Evolutionary conservation across 2,113 vertebrate genomes (phyloP), one percentile per base, ranked within the genome.

Genomic region (Chionis minor): DNA sequence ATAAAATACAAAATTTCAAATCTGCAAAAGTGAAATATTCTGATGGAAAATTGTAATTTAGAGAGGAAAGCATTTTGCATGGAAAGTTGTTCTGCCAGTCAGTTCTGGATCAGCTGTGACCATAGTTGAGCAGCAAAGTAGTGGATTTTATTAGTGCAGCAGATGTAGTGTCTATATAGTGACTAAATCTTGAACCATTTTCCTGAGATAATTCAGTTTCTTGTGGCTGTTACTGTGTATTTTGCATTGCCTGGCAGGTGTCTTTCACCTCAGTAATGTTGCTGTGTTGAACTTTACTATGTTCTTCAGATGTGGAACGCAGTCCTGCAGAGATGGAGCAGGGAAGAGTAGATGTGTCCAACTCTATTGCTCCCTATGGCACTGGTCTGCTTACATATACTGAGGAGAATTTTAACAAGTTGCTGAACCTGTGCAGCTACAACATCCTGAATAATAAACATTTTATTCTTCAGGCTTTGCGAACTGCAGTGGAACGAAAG

Each of bases 401-500:
- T 8, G 88, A 90, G 13, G 96, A 98, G 84, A 96, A 98, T 17
- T 96, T 95, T 58, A 95, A 98, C 81, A 98, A 97, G 81, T 93
- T 99, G 59, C 55, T 98, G n/a, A 90, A 86, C 20, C 95, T 99
- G 86, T 96, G 98, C 3, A 86, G 55, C 54, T 99, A 98, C 83
- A 99, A 99, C 59, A 92, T 99, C 32, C 70, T 96, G 72, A 99
- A 99, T 94, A 99, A 98, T 88, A 97, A 91, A 88, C 80, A 96
- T 10, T 51, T 7, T 40, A 97, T 99, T 93, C 91, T 98, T 28
- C 95, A 93, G 58, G 97, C 97, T 28, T 86, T 99, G 65, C 42
- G 6, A 17, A 97, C 94, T 54, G 98, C 97, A 0, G 59, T 98
- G 81, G 92, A 96, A 22, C 81, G 91, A 35, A 94, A 81, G 77